Evolutionary conservation across 2,888 invertebrate species (phyloP), one percentile per base, ranked within the genome.

Genomic region (Lamproptera curius): DNA sequence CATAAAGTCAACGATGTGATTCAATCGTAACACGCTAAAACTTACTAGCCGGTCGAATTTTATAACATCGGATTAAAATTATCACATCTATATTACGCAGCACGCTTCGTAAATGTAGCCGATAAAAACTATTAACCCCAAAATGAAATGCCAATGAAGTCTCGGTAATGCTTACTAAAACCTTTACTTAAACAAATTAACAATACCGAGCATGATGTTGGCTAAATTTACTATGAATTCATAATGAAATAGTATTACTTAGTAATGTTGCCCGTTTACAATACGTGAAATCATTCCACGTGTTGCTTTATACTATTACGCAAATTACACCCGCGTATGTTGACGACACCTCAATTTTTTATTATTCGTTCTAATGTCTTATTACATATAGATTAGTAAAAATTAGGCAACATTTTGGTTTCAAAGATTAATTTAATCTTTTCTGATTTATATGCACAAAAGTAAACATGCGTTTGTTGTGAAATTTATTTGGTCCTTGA

Each of bases 221-320:
- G 5, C 11, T 6, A 31, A 0, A 43, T 16, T 36, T 43, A 16
- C 13, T 17, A 31, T 16, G 41, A 41, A 41, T 31, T 16, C 31
- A 41, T 41, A 35, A 50, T 28, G 16, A 50, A 40, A 38, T 36
- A 9, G 9, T 28, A 28, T 28, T 28, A 28, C 28, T 8, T 9
- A 10, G 28, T 28, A 28, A 10, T 31, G 13, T 31, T 31, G 31
- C 31, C 11, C 20, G 20, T 20, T 5, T 31, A 11, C 9, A 13
- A 31, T 31, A 31, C 31, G 31, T 31, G 31, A 31, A 31, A 11
- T 14, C 28, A 23, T 26, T 20, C 31, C 36, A 14, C 39, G 40
- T 38, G 35, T 46, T 20, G 33, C 23, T 11, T 31, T 31, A 31
- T 1, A 31, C n/a, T 9, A 2, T 31, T 31, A 31, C 31, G 31